phyloP scores from a whole-genome alignment of 2,797 vertebrate genomes.

The Thalassophryne amazonica region DNA sequence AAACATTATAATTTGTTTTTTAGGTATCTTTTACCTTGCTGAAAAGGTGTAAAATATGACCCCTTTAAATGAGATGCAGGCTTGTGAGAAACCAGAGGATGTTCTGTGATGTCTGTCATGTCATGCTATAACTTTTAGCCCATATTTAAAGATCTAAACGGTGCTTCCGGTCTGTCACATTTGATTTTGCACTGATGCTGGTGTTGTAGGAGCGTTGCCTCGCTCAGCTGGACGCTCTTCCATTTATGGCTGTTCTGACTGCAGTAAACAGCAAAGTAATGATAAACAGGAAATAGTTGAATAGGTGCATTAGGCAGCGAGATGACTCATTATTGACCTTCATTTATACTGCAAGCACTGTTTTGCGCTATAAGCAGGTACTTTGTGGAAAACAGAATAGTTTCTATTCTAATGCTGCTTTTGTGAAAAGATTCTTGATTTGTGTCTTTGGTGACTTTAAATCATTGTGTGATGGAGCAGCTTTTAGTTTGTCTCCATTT shows the following conservation, averaged over 20 bases:
- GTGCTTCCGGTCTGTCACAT: constrained; percentile 20
- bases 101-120: no score
- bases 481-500: constrained; percentile 49
- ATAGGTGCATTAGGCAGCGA: constrained; percentile 57
- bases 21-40: no score
- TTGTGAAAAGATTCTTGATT: constrained; percentile 40
- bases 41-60: no score
- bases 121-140: constrained; percentile 8
- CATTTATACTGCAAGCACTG: constrained; percentile 44
- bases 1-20: no score
- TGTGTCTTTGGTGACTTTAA: constrained; percentile 29
- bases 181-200: constrained; percentile 39
- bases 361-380: constrained; percentile 16
- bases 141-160: constrained; percentile 6
- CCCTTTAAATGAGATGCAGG: no score
- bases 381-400: constrained; percentile 14
- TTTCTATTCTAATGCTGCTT: no score
- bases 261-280: constrained; percentile 49
- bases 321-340: constrained; percentile 68
- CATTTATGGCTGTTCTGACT: constrained; percentile 55
- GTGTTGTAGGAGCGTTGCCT: constrained; percentile 24
- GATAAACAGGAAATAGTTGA: constrained; percentile 76
- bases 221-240: constrained; percentile 18
- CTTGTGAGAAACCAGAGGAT: no score
- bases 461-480: constrained; percentile 29